Base-by-base conservation (phyloP, 2,113 vertebrate species). In the Nematolebias whitei region DNA sequence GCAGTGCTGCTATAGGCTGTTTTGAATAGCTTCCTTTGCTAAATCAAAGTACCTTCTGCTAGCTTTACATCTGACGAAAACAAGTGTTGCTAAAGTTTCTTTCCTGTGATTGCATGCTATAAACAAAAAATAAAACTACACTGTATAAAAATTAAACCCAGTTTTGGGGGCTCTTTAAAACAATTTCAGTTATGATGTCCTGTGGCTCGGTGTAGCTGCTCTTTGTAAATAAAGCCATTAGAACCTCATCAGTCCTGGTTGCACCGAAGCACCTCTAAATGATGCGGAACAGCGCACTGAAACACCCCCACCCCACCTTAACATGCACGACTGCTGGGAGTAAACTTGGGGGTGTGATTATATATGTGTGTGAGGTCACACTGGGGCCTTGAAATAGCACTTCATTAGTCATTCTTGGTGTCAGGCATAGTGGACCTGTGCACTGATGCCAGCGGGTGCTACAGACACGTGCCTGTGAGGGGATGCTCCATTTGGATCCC, bases 201-300 rank as follows among this genome's bases (percentile, higher is more conserved):
- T 74, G 66, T 71, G 22, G 76, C 26, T 74, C 50, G 68, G 71
- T 63, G 68, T 74, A 45, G 79, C 73, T 78, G 89, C 77, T 85
- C 87, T 88, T 87, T 89, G 82, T 80, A 84, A 78, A 88, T 82
- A 86, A 86, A 91, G 85, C 86, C 87, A 90, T 90, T 91, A 90
- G 84, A 80, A 76, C 71, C 79, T 89, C 89, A 89, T 91, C 86
- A 87, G 85, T 87, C 88, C 77, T 79, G 66, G 79, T 74, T 86
- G 78, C 86, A 88, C 79, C 32, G 58, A 86, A 86, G 79, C 87
- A 84, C 85, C 87, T 91, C 71, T 76, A 91, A 90, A 91, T 88
- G 87, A 89, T 82, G 80, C 75, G 82, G 80, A 90, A 90, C 87
- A 78, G 68, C 58, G 79, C 79, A 68, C 74, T 64, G 73, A 74